Base-by-base conservation (phyloP, 2,113 vertebrate species). In the Tauraco erythrolophus region DNA sequence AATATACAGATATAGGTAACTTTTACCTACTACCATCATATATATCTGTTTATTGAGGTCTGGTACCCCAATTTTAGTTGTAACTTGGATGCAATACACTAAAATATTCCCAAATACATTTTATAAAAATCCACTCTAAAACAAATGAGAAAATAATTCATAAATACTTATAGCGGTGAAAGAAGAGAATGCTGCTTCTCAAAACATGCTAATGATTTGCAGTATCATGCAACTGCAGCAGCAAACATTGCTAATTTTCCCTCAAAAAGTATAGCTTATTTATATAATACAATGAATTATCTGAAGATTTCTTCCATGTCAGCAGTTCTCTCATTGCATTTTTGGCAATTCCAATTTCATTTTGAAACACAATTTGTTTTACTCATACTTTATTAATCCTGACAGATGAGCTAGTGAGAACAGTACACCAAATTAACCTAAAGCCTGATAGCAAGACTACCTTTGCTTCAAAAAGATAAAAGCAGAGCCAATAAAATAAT, bases 271-370 rank as follows among this genome's bases (percentile, higher is more conserved):
- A n/a, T 69, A 75, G 71, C 39, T 93, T 95, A 78, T 80, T 95
- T 71, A 80, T 83, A 74, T 21, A 89, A 92, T 71, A 87, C 56
- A 93, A 72, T 53, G 21, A 94, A 96, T 96, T 82, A 94, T 60
- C 27, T 76, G 50, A 88, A 23, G 14, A 72, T 88, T 92, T 96
- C 78, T 92, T 68, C 58, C 21, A 25, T 53, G 41, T 96, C 94
- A 97, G 94, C 97, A 92, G 53, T 88, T 88, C 69, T 79, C 48
- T 77, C 91, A 45, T 58, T 86, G 35, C 24, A 61, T 58, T 89
- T 89, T 87, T 89, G 54, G 77, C 84, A 89, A 71, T 61, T 79
- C 28, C 31, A 61, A 85, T 89, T 89, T 88, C 4, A 92, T 83
- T 84, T 43, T 43, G 33, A 89, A 95, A 61, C 28, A 82, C 48